phyloP scores from a whole-genome alignment of 2,113 vertebrate genomes.

The Pitta sordida region DNA sequence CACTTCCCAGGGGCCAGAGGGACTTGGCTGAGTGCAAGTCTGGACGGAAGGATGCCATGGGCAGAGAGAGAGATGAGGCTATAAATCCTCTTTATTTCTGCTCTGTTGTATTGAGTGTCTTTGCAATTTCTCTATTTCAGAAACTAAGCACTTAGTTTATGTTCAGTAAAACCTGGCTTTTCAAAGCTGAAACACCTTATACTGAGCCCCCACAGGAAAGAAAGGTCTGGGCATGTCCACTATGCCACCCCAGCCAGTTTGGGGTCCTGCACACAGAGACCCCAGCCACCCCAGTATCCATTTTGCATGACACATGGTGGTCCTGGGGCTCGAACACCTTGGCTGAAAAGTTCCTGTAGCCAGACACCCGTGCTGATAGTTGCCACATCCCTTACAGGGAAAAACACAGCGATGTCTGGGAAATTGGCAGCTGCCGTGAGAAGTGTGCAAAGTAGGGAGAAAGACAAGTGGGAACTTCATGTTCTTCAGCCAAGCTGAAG shows the following conservation, averaged over 20 bases:
- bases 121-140: neutral
- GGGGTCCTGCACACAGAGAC: neutral
- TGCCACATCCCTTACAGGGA: neutral
- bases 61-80: neutral
- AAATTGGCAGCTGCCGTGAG: neutral
- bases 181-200: neutral
- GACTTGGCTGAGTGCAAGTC: neutral
- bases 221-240: neutral
- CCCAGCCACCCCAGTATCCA: neutral
- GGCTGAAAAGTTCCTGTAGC: neutral
- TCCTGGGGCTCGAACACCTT: neutral
- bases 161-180: neutral
- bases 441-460: neutral
- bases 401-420: neutral
- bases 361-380: neutral
- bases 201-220: neutral
- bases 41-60: neutral
- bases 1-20: neutral
- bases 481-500: neutral
- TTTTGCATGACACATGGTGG: neutral
- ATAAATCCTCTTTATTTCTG: slow-evolving; percentile 17
- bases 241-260: rapidly evolving
- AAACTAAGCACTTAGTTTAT: neutral
- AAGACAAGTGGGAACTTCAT: neutral
- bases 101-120: neutral